A percentile compares a stretch with the other conserved stretches of the same genome.
Conservation (phyloP, 2,113 vertebrate species). For the Gambusia holbrooki region DNA sequence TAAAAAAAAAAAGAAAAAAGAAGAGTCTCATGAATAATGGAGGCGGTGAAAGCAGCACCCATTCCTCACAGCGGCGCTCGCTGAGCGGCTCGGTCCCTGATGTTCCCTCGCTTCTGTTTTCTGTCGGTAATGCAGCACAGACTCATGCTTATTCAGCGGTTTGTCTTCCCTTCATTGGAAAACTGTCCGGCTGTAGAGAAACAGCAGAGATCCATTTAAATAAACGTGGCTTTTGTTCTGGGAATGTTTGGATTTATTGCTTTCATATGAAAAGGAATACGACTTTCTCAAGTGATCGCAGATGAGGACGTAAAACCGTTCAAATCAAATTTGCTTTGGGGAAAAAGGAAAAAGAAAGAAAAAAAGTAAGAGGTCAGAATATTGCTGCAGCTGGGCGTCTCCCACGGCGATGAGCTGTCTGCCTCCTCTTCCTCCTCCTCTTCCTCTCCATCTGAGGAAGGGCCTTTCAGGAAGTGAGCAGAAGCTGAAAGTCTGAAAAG, state of each 20-base stretch:
- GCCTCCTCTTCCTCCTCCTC: slow-evolving; percentile 31
- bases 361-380: slow-evolving; percentile 17
- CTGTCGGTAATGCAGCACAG: slow-evolving; percentile 12
- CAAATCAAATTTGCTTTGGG: not conserved
- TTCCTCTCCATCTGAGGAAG: slow-evolving; percentile 32
- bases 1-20: not conserved
- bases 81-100: slow-evolving; percentile 15
- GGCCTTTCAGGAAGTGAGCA: slow-evolving; percentile 58
- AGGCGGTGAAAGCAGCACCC: slow-evolving; percentile 19
- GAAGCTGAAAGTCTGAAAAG: slow-evolving; percentile 62
- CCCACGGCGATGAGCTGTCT: slow-evolving; percentile 35
- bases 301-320: not conserved
- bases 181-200: not conserved
- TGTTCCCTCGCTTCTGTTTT: slow-evolving; percentile 1
- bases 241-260: not conserved
- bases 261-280: slow-evolving; percentile 7
- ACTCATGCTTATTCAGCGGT: slow-evolving; percentile 12
- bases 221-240: not conserved
- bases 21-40: slow-evolving; percentile 45
- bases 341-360: too few relatives aligned
- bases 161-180: not conserved
- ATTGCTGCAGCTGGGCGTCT: slow-evolving; percentile 19
- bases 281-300: not conserved
- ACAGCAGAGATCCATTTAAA: not conserved
- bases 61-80: slow-evolving; percentile 7